phyloP scores from a whole-genome alignment of 2,888 invertebrate genomes.

The Mythimna vitellina region DNA sequence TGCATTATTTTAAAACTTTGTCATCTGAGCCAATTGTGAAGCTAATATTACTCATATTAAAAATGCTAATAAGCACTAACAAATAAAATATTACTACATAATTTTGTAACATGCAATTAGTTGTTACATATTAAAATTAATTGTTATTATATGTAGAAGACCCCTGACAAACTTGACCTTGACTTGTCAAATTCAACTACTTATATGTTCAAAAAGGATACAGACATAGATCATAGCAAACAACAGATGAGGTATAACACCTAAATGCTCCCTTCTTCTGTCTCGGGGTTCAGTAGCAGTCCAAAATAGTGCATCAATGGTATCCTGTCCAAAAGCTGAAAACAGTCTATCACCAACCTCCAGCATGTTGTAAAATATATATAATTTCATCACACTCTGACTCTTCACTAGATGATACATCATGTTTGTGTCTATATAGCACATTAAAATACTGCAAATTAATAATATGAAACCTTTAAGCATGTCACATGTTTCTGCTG shows the following conservation, averaged over 20 bases:
- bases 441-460: slow-evolving; percentile 95
- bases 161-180: neutral
- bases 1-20: slow-evolving; percentile 12
- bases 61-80: neutral
- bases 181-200: neutral
- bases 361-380: slow-evolving; percentile 99
- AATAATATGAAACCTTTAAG: slow-evolving; percentile 97
- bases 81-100: neutral
- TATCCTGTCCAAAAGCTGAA: slow-evolving; percentile 99
- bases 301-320: slow-evolving; percentile 99
- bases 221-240: slow-evolving; percentile 98
- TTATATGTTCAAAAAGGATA: slow-evolving; percentile 92
- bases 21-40: neutral
- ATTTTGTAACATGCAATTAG: neutral
- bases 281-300: slow-evolving; percentile 98
- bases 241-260: slow-evolving; percentile 96
- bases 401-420: slow-evolving; percentile 99
- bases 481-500: slow-evolving; percentile 98
- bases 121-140: neutral
- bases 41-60: neutral
- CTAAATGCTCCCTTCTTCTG: slow-evolving; percentile 95
- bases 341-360: slow-evolving; percentile 99
- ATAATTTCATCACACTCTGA: slow-evolving; percentile 99
- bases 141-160: neutral
- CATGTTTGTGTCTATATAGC: slow-evolving; percentile 98